Evolutionary conservation across 1,140 invertebrate species (phyloP).

Genomic region (Drosophila murphyi): DNA sequence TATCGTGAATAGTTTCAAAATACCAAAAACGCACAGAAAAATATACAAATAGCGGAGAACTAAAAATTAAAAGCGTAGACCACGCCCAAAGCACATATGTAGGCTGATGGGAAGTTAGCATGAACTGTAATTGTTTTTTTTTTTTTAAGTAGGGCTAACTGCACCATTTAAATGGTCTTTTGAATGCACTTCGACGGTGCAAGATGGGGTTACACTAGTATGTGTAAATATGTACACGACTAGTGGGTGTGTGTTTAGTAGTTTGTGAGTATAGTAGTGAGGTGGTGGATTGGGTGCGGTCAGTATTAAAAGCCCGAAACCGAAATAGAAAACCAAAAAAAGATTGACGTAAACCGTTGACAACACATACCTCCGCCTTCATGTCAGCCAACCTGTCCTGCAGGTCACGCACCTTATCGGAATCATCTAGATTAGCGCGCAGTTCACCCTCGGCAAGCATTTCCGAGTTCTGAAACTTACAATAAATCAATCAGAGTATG

Average conservation of each 20-base stretch:
- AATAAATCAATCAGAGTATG: neutral
- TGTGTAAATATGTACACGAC: conserved; percentile 27
- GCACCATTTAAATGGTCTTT: conserved; percentile 1
- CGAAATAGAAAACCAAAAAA: conserved; percentile 53
- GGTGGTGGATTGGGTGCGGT: conserved; percentile 14
- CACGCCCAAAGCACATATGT: conserved; percentile 37
- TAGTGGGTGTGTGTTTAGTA: conserved; percentile 12
- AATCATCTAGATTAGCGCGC: conserved; percentile 92
- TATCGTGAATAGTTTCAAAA: conserved; percentile 39
- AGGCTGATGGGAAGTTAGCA: conserved; percentile 31
- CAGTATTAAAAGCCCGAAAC: conserved; percentile 42
- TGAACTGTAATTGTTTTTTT: conserved; percentile 14
- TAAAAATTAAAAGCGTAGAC: conserved; percentile 13
- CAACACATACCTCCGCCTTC: conserved; percentile 92
- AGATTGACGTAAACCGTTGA: neutral
- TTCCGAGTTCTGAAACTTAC: conserved; percentile 92
- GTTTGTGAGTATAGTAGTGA: neutral
- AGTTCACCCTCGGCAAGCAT: conserved; percentile 95
- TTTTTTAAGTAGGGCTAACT: neutral
- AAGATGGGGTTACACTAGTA: conserved; percentile 4
- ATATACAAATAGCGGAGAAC: conserved; percentile 1
- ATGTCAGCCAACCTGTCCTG: conserved; percentile 96
- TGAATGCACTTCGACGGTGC: neutral
- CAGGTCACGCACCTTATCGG: conserved; percentile 93
- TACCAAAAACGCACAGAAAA: conserved; percentile 3